Conservation (phyloP, 2,888 invertebrate genomes). For the Hoplodrina ambigua region DNA sequence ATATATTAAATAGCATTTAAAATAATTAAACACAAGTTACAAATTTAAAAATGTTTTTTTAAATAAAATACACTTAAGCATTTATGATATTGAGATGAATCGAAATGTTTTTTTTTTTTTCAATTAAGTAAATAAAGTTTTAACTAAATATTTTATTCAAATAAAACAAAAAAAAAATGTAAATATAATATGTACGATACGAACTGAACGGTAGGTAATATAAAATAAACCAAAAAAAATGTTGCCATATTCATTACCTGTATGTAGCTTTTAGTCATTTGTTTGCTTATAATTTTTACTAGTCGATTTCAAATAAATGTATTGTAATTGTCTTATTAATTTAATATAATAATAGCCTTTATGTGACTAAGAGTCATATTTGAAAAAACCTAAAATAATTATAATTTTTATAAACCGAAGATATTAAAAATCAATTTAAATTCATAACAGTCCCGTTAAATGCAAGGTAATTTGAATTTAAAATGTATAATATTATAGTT, state of each 20-base stretch:
- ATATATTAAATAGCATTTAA: constrained; percentile 44
- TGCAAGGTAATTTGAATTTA: background rate
- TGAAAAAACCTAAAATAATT: background rate
- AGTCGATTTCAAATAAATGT: constrained; percentile 56
- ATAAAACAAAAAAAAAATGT: constrained; percentile 27
- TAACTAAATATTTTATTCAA: constrained; percentile 27
- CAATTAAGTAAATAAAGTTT: constrained; percentile 20
- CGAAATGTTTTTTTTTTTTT: constrained; percentile 36
- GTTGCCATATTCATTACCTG: constrained; percentile 46
- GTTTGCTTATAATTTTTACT: constrained; percentile 48
- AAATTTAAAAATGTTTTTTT: constrained; percentile 23
- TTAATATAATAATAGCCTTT: constrained; percentile 21
- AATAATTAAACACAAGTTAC: constrained; percentile 12
- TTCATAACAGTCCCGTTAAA: background rate
- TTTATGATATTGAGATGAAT: constrained; percentile 52
- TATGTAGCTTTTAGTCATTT: constrained; percentile 46
- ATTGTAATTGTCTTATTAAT: constrained; percentile 42
- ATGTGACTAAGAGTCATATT: constrained; percentile 60
- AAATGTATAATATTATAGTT: background rate
- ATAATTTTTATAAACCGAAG: background rate
- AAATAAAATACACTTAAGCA: constrained; percentile 45
- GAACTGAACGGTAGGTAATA: constrained; percentile 58
- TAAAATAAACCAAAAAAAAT: constrained; percentile 39
- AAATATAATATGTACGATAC: constrained; percentile 44
- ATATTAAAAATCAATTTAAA: background rate